Percentiles rank a stretch among this genome's conserved stretches.
Evolutionary conservation across 2,888 invertebrate genomes (phyloP).

Genomic region (Gastracanthus pulcherrimus): DNA sequence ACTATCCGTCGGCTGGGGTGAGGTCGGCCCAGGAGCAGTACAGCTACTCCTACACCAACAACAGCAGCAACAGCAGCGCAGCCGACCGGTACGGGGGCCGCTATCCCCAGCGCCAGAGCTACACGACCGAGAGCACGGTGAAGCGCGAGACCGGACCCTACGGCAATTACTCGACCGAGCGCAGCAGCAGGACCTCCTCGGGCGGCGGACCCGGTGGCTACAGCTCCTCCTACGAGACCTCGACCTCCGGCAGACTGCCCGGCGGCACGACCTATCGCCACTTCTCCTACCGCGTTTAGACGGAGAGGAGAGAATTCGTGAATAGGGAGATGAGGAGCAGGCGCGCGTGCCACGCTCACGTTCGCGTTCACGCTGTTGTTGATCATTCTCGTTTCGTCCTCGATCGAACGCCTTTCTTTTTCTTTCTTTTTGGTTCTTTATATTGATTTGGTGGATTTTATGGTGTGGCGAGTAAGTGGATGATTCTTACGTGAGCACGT

Average conservation of each 20-base stretch:
- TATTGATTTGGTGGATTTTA: neutral
- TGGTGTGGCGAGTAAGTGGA: too few relatives aligned
- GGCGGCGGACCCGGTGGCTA: constrained; percentile 89
- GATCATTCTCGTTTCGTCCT: constrained; percentile 41
- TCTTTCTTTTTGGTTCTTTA: neutral
- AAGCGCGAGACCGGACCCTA: constrained; percentile 85
- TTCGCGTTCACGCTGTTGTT: too few relatives aligned
- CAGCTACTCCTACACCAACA: constrained; percentile 89
- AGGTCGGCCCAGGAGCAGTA: constrained; percentile 87
- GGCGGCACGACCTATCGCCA: constrained; percentile 91
- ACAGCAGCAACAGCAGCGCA: constrained; percentile 79
- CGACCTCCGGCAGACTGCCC: constrained; percentile 88
- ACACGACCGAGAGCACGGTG: constrained; percentile 85
- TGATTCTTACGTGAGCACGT: too few relatives aligned
- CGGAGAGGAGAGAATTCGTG: too few relatives aligned
- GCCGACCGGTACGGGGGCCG: constrained; percentile 80
- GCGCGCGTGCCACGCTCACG: too few relatives aligned
- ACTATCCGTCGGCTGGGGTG: constrained; percentile 81
- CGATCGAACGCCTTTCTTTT: neutral
- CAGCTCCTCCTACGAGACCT: constrained; percentile 87
- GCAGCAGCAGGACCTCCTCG: constrained; percentile 82
- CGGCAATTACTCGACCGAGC: constrained; percentile 86
- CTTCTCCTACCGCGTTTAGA: constrained; percentile 92
- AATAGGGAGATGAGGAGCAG: too few relatives aligned
- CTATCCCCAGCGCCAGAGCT: constrained; percentile 84